Evolutionary conservation across 2,797 vertebrate species (phyloP).

Genomic region (Rhinophrynus dorsalis): DNA sequence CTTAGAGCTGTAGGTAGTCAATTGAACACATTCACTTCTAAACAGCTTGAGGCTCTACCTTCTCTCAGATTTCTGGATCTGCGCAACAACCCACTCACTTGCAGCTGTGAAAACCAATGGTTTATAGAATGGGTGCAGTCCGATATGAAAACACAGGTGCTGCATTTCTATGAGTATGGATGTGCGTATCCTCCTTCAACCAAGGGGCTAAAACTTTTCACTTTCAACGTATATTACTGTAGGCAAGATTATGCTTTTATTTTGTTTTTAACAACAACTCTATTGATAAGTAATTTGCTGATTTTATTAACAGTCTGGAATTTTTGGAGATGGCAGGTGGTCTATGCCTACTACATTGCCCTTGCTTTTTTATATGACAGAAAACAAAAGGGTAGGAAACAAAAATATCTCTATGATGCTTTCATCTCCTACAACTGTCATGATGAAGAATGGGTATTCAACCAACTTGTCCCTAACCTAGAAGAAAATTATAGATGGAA

Average conservation of each 20-base stretch:
- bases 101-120: slow-evolving; percentile 36
- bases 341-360: slow-evolving; percentile 32
- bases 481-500: slow-evolving; percentile 23
- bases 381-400: not conserved
- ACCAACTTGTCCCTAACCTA: slow-evolving; percentile 30
- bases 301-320: slow-evolving; percentile 66
- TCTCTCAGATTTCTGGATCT: slow-evolving; percentile 44
- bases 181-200: slow-evolving; percentile 55
- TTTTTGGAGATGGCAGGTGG: slow-evolving; percentile 20
- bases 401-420: slow-evolving; percentile 17
- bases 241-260: slow-evolving; percentile 59
- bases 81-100: slow-evolving; percentile 30
- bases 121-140: slow-evolving; percentile 41
- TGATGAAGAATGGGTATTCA: slow-evolving; percentile 42
- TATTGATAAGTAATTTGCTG: slow-evolving; percentile 59
- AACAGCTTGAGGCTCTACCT: not conserved
- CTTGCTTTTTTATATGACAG: slow-evolving; percentile 25
- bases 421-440: slow-evolving; percentile 36
- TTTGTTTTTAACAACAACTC: slow-evolving; percentile 65
- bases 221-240: slow-evolving; percentile 72
- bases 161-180: slow-evolving; percentile 60
- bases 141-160: slow-evolving; percentile 63
- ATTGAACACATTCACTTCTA: slow-evolving; percentile 7
- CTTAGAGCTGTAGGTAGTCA: slow-evolving; percentile 22
- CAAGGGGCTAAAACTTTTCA: slow-evolving; percentile 57